Percentiles rank a stretch among this genome's conserved stretches.
Evolutionary conservation across 2,113 vertebrate genomes (phyloP).

Genomic region (Glaucidium brasilianum): DNA sequence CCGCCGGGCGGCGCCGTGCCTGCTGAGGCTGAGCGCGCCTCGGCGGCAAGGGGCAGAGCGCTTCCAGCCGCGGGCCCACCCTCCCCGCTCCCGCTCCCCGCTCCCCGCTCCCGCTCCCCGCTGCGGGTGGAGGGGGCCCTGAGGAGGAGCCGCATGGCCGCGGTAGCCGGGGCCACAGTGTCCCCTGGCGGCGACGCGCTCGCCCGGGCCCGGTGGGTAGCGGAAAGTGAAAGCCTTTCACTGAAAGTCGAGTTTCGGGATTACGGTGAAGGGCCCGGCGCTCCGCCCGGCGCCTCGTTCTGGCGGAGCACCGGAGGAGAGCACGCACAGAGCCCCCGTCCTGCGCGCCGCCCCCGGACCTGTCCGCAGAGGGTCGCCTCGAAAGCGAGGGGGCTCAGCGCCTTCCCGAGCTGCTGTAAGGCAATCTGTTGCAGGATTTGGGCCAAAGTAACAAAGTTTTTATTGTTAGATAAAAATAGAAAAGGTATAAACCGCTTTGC

Average conservation of each 20-base stretch:
- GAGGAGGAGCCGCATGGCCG: neutral
- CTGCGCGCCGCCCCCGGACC: accelerated
- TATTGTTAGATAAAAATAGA: neutral
- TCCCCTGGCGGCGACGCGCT: neutral
- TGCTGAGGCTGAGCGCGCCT: neutral
- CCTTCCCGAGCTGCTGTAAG: neutral
- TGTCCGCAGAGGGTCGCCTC: neutral
- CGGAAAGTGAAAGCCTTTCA: neutral
- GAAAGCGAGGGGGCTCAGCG: neutral
- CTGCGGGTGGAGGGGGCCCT: neutral
- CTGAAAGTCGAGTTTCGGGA: neutral
- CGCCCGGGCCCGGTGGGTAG: neutral
- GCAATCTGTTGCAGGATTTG: neutral
- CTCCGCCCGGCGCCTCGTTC: neutral
- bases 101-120: neutral
- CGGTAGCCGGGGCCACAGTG: neutral
- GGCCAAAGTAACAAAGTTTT: neutral
- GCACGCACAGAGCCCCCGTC: too few species aligned
- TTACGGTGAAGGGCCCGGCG: accelerated
- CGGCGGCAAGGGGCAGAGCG: too few species aligned
- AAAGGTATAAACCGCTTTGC: neutral
- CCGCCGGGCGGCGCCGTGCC: too few species aligned
- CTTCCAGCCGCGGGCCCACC: neutral
- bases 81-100: too few species aligned
- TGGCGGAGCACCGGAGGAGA: accelerated